Base-by-base conservation (phyloP, 2,113 vertebrate genomes). In the Hemichromis elongatus region DNA sequence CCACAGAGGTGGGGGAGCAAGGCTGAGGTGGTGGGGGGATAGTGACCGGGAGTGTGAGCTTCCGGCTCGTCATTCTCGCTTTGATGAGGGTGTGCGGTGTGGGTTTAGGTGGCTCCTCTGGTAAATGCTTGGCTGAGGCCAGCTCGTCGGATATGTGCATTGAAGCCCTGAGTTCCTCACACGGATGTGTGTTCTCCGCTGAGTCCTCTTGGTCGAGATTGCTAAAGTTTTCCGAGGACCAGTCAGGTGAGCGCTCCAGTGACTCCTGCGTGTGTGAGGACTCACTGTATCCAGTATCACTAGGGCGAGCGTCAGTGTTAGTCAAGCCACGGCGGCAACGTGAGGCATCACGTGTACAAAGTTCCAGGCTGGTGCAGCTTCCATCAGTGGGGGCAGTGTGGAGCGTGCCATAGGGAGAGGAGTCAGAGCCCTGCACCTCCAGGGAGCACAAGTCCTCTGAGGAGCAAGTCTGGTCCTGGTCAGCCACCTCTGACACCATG, bases 371-470 rank as follows among this genome's bases (percentile, higher is more conserved):
- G 89, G 93, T 93, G 92, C 95, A 96, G 93, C 96, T 97, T 81
- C 95, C 95, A 0, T 95, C 90, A 0, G 70, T 93, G 24, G 92
- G 90, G n/a, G 92, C 96, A 11, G 91, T 95, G 88, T 90, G 95
- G 40, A 82, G 92, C 1, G 93, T 88, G 45, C 93, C 95, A 50
- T 93, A 97, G 1, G 96, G 95, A 81, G 97, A 97, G 57, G 96
- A 93, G 86, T 97, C 97, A 1, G 95, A 97, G 47, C 96, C 96
- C 85, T 97, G 97, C 77, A 97, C 96, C 92, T 97, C 97, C 80
- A 98, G 94, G 1, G 97, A 97, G 87, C 96, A 97, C 92, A 98
- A 90, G 88, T 98, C 97, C 86, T 97, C 97, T 2, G 97, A 97
- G 66, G 97, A 97, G 91, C 94, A 97, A 53, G 95, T 97, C 82